phyloP scores from a whole-genome alignment of 2,797 vertebrate genomes.

The Anableps anableps region DNA sequence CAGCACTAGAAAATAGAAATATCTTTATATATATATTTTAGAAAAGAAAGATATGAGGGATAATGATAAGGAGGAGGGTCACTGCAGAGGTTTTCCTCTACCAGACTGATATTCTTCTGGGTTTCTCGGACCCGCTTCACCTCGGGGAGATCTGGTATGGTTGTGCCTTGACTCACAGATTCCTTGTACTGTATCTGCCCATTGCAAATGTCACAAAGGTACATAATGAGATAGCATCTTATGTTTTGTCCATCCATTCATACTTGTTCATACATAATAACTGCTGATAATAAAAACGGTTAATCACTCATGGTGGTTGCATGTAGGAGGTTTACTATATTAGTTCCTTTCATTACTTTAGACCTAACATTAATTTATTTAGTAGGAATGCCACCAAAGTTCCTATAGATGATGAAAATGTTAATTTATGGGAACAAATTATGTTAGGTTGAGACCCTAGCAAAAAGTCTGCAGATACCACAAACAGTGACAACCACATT shows the following conservation, averaged over 20 bases:
- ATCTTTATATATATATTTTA: not conserved
- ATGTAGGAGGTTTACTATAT: not conserved
- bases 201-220: constrained; percentile 47
- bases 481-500: not conserved
- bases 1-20: constrained; percentile 1
- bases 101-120: constrained; percentile 99
- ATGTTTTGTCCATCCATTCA: constrained; percentile 2
- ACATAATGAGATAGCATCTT: constrained; percentile 55
- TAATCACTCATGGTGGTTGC: constrained; percentile 3
- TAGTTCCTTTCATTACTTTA: not conserved
- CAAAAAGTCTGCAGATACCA: constrained; percentile 17
- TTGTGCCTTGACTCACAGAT: constrained; percentile 89
- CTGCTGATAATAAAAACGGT: not conserved
- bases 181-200: constrained; percentile 96
- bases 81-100: constrained; percentile 73
- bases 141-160: constrained; percentile 94
- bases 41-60: constrained; percentile 6
- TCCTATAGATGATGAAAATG: not conserved
- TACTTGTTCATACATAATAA: not conserved
- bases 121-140: constrained; percentile 95
- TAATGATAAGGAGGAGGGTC: constrained; percentile 25
- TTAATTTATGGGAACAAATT: not conserved
- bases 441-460: not conserved
- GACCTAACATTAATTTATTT: not conserved
- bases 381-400: not conserved